A percentile compares a stretch with the other conserved stretches of the same genome.
Conservation (phyloP, 2,888 invertebrate genomes). For the Melanchra persicariae region DNA sequence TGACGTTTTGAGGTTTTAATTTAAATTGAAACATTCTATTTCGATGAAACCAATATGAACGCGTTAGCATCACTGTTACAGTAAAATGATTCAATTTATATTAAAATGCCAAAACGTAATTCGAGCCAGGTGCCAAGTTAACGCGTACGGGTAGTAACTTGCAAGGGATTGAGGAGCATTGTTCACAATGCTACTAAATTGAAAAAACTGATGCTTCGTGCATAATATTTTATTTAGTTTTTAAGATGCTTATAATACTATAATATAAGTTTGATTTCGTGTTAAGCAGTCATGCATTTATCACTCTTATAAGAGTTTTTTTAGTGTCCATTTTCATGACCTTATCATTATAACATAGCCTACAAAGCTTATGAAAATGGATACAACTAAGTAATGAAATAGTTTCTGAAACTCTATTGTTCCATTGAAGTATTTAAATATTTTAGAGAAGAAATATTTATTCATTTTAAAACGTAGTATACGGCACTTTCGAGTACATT, state of each 20-base stretch:
- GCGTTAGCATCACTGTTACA: too few species aligned
- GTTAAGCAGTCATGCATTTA: slow-evolving; percentile 66
- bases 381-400: slow-evolving; percentile 31
- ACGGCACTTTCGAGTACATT: slow-evolving; percentile 37
- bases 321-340: slow-evolving; percentile 75
- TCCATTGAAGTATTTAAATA: slow-evolving; percentile 18
- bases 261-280: slow-evolving; percentile 21
- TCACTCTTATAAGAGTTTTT: slow-evolving; percentile 36
- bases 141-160: too few species aligned
- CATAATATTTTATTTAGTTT: slow-evolving; percentile 14
- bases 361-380: slow-evolving; percentile 73
- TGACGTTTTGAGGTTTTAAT: too few species aligned
- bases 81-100: too few species aligned
- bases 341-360: slow-evolving; percentile 15
- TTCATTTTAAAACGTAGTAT: slow-evolving; percentile 12
- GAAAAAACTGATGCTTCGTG: neutral
- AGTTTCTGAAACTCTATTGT: neutral
- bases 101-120: too few species aligned
- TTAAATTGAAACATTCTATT: too few species aligned
- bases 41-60: too few species aligned
- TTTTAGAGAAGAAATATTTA: slow-evolving; percentile 31
- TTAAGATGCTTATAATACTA: slow-evolving; percentile 13
- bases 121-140: too few species aligned
- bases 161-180: neutral
- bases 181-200: too few species aligned